Evolutionary conservation across 2,888 invertebrate species (phyloP), one percentile per base, ranked within the genome.

Genomic region (Drosophila gaucha): DNA sequence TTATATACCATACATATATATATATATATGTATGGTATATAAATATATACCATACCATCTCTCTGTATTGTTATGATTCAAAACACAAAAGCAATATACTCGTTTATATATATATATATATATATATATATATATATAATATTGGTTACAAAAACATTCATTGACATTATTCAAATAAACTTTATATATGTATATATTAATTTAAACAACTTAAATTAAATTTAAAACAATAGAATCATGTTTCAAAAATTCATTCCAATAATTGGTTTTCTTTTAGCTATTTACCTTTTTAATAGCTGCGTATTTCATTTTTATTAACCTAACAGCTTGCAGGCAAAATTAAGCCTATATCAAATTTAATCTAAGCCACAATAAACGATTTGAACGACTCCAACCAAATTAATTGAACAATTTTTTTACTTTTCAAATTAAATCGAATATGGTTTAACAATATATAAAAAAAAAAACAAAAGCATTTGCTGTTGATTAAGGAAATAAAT

Each of bases 401-500:
- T 35, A 57, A 57, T 28, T 57, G 10, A 14, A 5, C 44, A 44
- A 22, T 59, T 43, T 36, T n/a, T 30, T 2, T 22, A 47, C 56
- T 30, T 38, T 56, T 36, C 35, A 43, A 41, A 59, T 44, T 36
- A 44, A 31, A 44, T 44, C 35, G 30, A 51, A 51, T 39, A 51
- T 38, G 30, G 10, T 30, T 39, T 30, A 30, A 22, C 1, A 26
- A 9, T n/a, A 31, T 9, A 9, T 10, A 44, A 18, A 9, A 20
- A n/a, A 6, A 35, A 14, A 12, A 24, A 16, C 24, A 46, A 16
- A 20, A 39, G n/a, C 44, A 59, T 66, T 56, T 44, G 49, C 30
- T 30, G 14, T 46, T 66, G 50, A 67, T 66, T 67, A 67, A 67
- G 51, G 36, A 49, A 44, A 67, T 67, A 54, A 78, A 73, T 60